Conservation (phyloP, 2,888 invertebrate species). For the Heliconius sara region DNA sequence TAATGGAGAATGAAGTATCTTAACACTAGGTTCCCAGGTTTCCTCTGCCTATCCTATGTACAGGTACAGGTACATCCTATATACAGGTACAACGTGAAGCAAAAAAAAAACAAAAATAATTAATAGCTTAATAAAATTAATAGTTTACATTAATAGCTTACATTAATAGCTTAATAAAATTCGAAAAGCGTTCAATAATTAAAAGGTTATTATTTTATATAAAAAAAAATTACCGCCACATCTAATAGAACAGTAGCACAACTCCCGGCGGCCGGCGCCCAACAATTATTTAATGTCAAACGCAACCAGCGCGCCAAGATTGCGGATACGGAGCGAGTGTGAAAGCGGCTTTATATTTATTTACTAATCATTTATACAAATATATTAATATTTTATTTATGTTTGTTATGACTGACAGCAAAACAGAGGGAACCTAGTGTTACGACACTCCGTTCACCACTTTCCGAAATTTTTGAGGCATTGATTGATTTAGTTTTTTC, state of each 20-base stretch:
- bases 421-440: too few species aligned
- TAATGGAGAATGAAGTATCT: too few species aligned
- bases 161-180: not conserved
- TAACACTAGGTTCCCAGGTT: too few species aligned
- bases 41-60: too few species aligned
- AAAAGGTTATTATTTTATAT: not conserved
- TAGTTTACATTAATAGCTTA: too few species aligned
- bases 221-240: constrained; percentile 44
- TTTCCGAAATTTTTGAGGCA: too few species aligned
- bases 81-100: too few species aligned
- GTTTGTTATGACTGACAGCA: too few species aligned
- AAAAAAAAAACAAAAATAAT: too few species aligned
- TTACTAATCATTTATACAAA: constrained; percentile 36
- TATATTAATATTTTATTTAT: not conserved
- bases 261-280: constrained; percentile 53
- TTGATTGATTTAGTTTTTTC: not conserved
- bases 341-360: constrained; percentile 53
- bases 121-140: not conserved
- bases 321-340: constrained; percentile 52
- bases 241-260: constrained; percentile 48
- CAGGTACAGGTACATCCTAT: too few species aligned
- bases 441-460: too few species aligned
- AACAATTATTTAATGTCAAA: constrained; percentile 77
- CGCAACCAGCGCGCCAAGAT: constrained; percentile 67
- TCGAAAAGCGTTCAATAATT: not conserved